phyloP scores from a whole-genome alignment of 2,113 vertebrate species.

The Argyrosomus japonicus region DNA sequence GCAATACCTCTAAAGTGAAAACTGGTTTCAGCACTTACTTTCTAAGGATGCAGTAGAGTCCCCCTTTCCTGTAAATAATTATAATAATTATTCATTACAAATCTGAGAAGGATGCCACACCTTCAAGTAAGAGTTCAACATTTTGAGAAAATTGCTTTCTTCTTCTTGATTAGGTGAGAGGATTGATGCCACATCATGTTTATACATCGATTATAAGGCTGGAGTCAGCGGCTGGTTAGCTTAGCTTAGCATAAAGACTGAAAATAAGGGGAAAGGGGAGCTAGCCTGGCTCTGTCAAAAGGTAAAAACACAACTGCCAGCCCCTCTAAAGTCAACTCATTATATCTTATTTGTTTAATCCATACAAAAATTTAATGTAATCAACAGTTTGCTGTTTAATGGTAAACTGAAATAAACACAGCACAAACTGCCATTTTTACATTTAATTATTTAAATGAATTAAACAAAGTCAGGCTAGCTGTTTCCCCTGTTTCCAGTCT shows the following conservation, averaged over 20 bases:
- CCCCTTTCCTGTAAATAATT: conserved; percentile 85
- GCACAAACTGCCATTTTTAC: too few relatives aligned
- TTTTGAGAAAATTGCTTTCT: neutral
- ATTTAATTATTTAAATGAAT: too few relatives aligned
- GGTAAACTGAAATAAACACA: too few relatives aligned
- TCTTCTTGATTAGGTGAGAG: neutral
- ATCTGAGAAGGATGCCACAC: neutral
- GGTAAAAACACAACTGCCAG: neutral
- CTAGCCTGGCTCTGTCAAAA: neutral
- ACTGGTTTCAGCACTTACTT: conserved; percentile 84
- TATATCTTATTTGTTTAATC: too few relatives aligned
- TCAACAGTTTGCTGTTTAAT: too few relatives aligned
- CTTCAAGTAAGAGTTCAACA: neutral
- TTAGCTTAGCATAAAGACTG: too few relatives aligned
- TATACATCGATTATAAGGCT: too few relatives aligned
- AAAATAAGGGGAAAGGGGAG: neutral
- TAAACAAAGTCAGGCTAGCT: too few relatives aligned
- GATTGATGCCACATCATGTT: too few relatives aligned
- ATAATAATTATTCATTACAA: neutral
- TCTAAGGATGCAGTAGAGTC: conserved; percentile 89
- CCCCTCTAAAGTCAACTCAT: too few relatives aligned
- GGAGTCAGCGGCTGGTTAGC: neutral
- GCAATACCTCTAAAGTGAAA: neutral
- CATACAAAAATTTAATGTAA: too few relatives aligned
- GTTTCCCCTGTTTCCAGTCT: neutral